Base-by-base conservation (phyloP, 2,888 invertebrate genomes). In the Kryphioiulus occultus region DNA sequence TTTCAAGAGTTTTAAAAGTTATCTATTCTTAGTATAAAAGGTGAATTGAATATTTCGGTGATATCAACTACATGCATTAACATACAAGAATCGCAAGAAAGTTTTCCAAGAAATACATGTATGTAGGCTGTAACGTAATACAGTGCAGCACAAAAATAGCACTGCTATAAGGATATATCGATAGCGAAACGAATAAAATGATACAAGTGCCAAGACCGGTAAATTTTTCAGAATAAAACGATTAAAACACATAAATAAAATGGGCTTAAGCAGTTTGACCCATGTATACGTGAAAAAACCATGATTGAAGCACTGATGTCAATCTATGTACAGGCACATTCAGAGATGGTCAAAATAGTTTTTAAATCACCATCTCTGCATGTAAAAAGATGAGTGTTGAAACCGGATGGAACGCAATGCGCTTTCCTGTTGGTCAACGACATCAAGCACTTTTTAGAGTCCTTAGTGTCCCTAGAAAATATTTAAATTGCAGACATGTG, bases 381-480 rank as follows among this genome's bases (percentile, higher is more conserved):
- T 17, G 30, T 85, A 10, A 87, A 19, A 26, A 85, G 19, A 39
- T 87, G 85, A 32, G 84, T 85, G 22, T 87, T 39, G 39, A 84
- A 87, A 30, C 83, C 15, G 19, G 87, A 53, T 32, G 87, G 87
- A 22, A 87, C 53, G 32, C 87, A 87, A 9, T 84, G 59, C 1
- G 59, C 26, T 9, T 85, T 85, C n/a, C 87, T 85, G 32, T 85
- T 87, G 30, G 35, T 85, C 87, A 87, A 68, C 7, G 87, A 85
- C 87, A 87, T 87, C 87, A 87, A 35, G 12, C 87, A 87, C 85
- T 85, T 87, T 53, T 47, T 44, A 12, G 42, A 30, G 32, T 87
- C 87, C 59, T 53, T 87, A 19, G 85, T n/a, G 30, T 87, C 59
- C 87, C 87, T 87, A 39, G 2, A 85, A 15, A 35, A 7, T 35